Evolutionary conservation across 2,113 vertebrate species (phyloP).

Genomic region (Hippolais icterina): DNA sequence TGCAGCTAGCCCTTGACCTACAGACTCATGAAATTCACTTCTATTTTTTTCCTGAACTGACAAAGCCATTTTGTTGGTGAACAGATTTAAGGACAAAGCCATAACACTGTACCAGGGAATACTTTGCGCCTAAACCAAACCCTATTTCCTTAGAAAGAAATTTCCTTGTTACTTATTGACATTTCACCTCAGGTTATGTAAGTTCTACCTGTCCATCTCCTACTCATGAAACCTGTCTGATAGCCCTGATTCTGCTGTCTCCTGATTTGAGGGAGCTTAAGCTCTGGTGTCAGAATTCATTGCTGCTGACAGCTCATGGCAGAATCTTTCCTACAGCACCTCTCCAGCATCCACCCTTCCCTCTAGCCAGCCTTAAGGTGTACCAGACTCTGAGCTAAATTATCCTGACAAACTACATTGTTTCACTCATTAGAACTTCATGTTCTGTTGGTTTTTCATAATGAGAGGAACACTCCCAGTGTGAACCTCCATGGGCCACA

Average conservation of each 20-base stretch:
- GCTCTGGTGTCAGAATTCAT: neutral
- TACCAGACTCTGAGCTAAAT: neutral
- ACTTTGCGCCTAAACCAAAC: neutral
- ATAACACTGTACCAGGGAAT: neutral
- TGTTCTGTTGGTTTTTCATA: neutral
- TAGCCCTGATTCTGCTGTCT: neutral
- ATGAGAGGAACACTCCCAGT: neutral
- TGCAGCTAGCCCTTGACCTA: neutral
- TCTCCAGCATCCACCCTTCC: neutral
- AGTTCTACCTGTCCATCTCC: neutral
- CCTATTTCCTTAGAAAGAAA: neutral
- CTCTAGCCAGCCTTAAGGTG: neutral
- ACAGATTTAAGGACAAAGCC: neutral
- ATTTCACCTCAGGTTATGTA: neutral
- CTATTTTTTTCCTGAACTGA: neutral
- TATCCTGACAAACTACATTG: neutral
- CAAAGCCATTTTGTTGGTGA: neutral
- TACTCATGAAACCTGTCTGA: neutral
- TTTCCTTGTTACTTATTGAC: neutral
- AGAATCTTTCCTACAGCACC: neutral
- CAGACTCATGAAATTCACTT: neutral
- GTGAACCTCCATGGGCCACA: neutral
- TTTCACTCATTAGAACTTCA: neutral
- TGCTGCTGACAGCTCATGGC: neutral
- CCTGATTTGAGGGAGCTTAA: neutral